Base-by-base conservation (phyloP, 2,888 invertebrate genomes). In the Himalopsyche tibetana region DNA sequence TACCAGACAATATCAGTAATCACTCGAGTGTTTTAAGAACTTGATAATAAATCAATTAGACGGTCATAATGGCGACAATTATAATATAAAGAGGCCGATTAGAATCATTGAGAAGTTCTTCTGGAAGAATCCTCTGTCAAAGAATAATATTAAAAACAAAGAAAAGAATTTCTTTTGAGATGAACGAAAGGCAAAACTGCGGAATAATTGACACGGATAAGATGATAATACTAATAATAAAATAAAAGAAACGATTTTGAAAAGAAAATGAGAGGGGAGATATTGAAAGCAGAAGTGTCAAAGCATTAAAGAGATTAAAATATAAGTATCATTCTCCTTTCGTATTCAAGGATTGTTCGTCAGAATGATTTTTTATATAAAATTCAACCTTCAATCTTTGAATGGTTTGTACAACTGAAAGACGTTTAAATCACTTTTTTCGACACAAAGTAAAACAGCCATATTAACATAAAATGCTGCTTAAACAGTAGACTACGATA, bases 131-230 rank as follows among this genome's bases (percentile, higher is more conserved):
- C 63, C 11, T 63, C 63, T 19, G 28, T 74, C 74, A 74, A 74
- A 74, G 74, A 74, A 74, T 74, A 74, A 74, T 74, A 74, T 74
- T 74, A 74, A 74, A 74, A 74, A 74, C 74, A 36, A 74, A 74
- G 74, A 74, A 74, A 74, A 36, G 74, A 74, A 74, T 74, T 28
- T 74, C 74, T 74, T 74, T 74, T 74, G 74, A 74, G 36, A 36
- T 36, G 36, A 36, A 74, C 74, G 74, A 74, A 15, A 74, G 74
- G 38, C 74, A 74, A 74, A 74, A 74, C 74, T 74, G 74, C 36
- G 74, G 74, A 74, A 74, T 74, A 74, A 74, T 74, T 74, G 74
- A 74, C 74, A 74, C 74, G 74, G 74, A 74, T 74, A 74, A 74
- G 74, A 74, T 74, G 74, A 38, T 74, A 74, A 74, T 74, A 74